Percentiles rank a stretch among this genome's conserved stretches.
These are phyloP conservation scores for Crocodylus rhombifer DNA, from an alignment of 2,797 vertebrate species.

Conservation along the genomic window DNA sequence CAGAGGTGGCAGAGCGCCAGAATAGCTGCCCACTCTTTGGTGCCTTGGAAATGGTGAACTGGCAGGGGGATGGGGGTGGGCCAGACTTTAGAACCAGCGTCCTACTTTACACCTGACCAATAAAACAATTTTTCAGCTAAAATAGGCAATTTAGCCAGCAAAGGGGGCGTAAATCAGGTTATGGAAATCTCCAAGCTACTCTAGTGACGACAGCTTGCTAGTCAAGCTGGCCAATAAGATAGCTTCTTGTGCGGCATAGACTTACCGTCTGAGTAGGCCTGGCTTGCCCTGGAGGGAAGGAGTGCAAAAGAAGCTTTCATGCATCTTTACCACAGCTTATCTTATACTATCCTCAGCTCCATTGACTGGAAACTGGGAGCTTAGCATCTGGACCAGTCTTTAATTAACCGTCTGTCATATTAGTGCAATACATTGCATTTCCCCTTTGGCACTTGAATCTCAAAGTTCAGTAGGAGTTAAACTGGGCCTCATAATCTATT, in stretches of 20 bases:
- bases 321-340: neutral
- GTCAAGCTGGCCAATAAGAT: neutral
- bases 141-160: conserved; percentile 13
- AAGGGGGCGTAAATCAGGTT: neutral
- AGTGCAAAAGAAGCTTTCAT: neutral
- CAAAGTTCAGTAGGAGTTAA: neutral
- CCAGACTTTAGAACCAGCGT: neutral
- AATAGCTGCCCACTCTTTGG: neutral
- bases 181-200: neutral
- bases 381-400: neutral
- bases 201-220: neutral
- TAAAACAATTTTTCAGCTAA: conserved; percentile 17
- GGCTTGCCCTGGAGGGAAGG: neutral
- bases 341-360: neutral
- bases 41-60: neutral
- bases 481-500: neutral
- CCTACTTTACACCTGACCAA: conserved; percentile 23
- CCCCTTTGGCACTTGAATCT: neutral
- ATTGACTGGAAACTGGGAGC: neutral
- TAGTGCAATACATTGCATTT: fast-evolving
- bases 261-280: neutral
- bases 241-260: neutral
- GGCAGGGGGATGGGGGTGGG: neutral
- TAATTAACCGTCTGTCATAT: neutral
- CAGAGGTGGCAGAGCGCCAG: neutral